Conservation (phyloP, 92 coral and sea anemone species). For the Zoanthus gigantus region DNA sequence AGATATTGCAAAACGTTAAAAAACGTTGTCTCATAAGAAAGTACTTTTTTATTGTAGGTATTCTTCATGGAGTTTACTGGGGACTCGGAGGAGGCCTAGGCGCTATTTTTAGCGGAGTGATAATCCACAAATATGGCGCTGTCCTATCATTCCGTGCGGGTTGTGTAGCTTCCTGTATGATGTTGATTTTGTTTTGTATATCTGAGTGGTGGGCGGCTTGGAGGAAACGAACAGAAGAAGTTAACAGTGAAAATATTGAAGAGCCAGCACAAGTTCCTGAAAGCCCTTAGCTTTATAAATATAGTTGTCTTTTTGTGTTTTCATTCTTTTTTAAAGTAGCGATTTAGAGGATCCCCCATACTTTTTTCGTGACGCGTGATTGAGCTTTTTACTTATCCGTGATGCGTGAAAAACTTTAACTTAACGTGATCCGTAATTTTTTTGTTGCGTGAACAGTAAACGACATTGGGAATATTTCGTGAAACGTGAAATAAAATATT, state of each 20-base stretch:
- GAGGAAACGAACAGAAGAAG: neutral
- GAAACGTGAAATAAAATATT: too few species aligned
- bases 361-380: too few species aligned
- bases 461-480: too few species aligned
- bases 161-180: slow-evolving; percentile 48
- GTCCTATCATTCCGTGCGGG: slow-evolving; percentile 76
- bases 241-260: neutral
- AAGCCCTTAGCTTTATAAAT: too few species aligned
- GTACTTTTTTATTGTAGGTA: slow-evolving; percentile 57
- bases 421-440: too few species aligned
- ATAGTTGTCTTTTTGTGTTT: too few species aligned
- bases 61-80: slow-evolving; percentile 92
- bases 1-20: neutral
- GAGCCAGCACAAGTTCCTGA: neutral
- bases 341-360: too few species aligned
- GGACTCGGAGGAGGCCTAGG: slow-evolving; percentile 96
- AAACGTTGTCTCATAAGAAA: neutral
- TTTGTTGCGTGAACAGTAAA: too few species aligned
- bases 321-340: too few species aligned
- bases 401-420: too few species aligned
- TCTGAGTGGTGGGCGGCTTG: slow-evolving; percentile 53
- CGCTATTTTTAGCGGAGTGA: slow-evolving; percentile 83
- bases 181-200: slow-evolving; percentile 58
- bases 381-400: too few species aligned
- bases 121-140: slow-evolving; percentile 81